phyloP scores from a whole-genome alignment of 2,113 vertebrate species.

The Nipponia nippon region DNA sequence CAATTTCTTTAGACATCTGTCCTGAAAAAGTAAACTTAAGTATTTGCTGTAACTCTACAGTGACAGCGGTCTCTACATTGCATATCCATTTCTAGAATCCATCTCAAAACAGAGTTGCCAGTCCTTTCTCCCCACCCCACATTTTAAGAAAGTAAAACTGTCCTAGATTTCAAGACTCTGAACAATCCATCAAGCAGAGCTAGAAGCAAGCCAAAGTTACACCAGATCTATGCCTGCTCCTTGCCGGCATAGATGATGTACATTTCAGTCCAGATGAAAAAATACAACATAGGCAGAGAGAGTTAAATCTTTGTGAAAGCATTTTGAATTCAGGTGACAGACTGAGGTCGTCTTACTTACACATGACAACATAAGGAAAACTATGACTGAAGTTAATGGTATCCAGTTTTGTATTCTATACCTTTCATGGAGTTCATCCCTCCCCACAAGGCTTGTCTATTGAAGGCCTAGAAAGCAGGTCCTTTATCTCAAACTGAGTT shows the following conservation, averaged over 20 bases:
- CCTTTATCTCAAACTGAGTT: not conserved
- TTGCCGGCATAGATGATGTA: not conserved
- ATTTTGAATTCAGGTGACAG: not conserved
- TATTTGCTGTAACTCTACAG: not conserved
- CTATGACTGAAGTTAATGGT: not conserved
- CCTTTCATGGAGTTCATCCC: not conserved
- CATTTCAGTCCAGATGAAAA: not conserved
- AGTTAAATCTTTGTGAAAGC: not conserved
- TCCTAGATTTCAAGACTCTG: not conserved
- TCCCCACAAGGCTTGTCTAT: not conserved
- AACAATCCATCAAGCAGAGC: not conserved
- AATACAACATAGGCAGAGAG: not conserved
- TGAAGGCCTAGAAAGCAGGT: not conserved
- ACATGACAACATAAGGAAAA: not conserved
- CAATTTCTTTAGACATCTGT: not conserved
- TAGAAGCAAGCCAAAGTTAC: not conserved
- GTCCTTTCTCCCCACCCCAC: not conserved
- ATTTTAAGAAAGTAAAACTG: not conserved
- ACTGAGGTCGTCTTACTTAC: not conserved
- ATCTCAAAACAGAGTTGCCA: not conserved
- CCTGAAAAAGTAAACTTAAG: not conserved
- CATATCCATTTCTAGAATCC: not conserved
- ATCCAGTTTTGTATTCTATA: not conserved
- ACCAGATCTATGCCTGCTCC: not conserved
- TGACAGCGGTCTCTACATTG: not conserved